Evolutionary conservation across 1,140 invertebrate species (phyloP).

Genomic region (Mya arenaria): DNA sequence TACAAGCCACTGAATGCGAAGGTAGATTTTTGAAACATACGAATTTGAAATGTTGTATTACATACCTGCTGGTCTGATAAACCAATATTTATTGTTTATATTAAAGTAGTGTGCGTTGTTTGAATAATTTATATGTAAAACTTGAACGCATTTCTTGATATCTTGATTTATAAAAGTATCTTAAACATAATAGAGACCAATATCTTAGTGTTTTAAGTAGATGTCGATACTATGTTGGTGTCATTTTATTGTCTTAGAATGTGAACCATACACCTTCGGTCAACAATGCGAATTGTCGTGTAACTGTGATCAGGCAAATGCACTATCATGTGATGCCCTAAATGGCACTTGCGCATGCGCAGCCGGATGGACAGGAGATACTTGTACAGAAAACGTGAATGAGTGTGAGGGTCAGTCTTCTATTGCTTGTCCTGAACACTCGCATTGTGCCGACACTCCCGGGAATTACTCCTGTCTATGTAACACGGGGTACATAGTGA

Average conservation of each 20-base stretch:
- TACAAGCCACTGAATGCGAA: no score
- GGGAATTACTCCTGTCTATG: constrained; percentile 38
- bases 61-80: no score
- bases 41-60: no score
- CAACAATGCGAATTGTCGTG: neutral
- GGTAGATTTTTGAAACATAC: no score
- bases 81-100: no score
- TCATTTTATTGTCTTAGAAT: no score
- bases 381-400: constrained; percentile 51
- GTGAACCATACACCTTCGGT: neutral
- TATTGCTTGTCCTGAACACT: neutral
- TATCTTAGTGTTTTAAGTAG: no score
- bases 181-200: no score
- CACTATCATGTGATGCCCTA: neutral
- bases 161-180: neutral
- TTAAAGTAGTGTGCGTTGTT: no score
- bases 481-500: constrained; percentile 7
- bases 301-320: neutral
- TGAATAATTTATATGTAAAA: no score
- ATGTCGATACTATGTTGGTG: no score
- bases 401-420: constrained; percentile 42
- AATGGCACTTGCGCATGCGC: constrained; percentile 45
- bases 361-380: constrained; percentile 49
- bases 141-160: neutral
- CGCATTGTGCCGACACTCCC: constrained; percentile 9